These are phyloP conservation scores for Onychomys torridus DNA, from an alignment of 2,797 vertebrate genomes.

Conservation along the genomic window DNA sequence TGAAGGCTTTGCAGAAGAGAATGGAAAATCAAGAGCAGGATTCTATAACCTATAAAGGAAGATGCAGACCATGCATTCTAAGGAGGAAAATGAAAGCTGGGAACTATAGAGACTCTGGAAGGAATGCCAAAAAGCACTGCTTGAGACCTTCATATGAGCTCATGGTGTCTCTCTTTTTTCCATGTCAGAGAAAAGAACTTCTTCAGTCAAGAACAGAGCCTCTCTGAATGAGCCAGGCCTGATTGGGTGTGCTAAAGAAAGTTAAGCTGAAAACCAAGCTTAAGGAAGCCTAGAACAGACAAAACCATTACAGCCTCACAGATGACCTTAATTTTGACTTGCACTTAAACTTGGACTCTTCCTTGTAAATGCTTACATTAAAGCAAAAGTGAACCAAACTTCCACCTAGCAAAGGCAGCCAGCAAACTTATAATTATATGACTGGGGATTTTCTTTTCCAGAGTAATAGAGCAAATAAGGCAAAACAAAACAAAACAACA, in stretches of 20 bases:
- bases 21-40: neutral
- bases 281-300: neutral
- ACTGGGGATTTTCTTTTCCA: neutral
- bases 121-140: neutral
- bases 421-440: neutral
- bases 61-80: neutral
- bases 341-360: neutral
- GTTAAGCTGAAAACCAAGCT: neutral
- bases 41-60: constrained; percentile 2
- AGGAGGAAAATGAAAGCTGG: neutral
- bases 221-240: neutral
- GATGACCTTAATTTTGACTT: neutral
- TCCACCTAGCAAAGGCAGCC: neutral
- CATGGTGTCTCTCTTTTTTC: neutral
- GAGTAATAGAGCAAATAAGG: neutral
- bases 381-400: neutral
- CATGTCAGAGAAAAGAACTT: neutral
- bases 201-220: neutral
- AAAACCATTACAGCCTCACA: neutral
- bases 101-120: neutral
- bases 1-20: neutral
- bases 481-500: neutral
- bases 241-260: neutral
- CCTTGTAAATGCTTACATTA: neutral
- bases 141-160: neutral